These are phyloP conservation scores for Brachypalpus laphriformis DNA, from an alignment of 2,888 invertebrate species.

Conservation along the genomic window DNA sequence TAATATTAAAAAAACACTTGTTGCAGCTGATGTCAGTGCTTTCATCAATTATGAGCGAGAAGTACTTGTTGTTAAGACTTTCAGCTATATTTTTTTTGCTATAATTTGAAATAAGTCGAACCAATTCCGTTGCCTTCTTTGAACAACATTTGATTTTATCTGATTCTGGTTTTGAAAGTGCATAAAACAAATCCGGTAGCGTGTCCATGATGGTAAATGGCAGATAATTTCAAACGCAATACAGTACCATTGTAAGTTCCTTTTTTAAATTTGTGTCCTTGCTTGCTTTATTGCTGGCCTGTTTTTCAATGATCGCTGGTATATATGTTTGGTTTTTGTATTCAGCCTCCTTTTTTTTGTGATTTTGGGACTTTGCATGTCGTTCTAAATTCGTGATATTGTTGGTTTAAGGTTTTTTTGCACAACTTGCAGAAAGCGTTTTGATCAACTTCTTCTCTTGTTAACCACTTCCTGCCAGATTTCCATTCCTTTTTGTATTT, in stretches of 20 bases:
- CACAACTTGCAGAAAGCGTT: slow-evolving; percentile 12
- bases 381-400: slow-evolving; percentile 6
- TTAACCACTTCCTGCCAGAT: background rate
- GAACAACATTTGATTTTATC: slow-evolving; percentile 11
- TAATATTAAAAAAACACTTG: slow-evolving; percentile 31
- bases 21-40: slow-evolving; percentile 43
- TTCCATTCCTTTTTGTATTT: slow-evolving; percentile 23
- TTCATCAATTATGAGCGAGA: slow-evolving; percentile 46
- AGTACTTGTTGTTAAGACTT: background rate
- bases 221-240: slow-evolving; percentile 19
- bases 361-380: slow-evolving; percentile 2
- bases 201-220: slow-evolving; percentile 35
- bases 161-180: background rate
- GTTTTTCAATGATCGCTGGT: background rate
- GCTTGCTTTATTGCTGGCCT: background rate
- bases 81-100: background rate
- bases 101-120: slow-evolving; percentile 1
- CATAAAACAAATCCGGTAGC: background rate
- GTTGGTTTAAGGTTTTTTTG: slow-evolving; percentile 9
- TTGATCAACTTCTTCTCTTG: background rate
- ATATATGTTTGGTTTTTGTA: slow-evolving; percentile 6
- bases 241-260: slow-evolving; percentile 27
- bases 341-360: slow-evolving; percentile 3
- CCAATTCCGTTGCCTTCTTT: slow-evolving; percentile 4
- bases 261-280: background rate